Percentiles rank a stretch among this genome's conserved stretches.
phyloP scores from a whole-genome alignment of 1,140 invertebrate species.

The Bombus waltoni region DNA sequence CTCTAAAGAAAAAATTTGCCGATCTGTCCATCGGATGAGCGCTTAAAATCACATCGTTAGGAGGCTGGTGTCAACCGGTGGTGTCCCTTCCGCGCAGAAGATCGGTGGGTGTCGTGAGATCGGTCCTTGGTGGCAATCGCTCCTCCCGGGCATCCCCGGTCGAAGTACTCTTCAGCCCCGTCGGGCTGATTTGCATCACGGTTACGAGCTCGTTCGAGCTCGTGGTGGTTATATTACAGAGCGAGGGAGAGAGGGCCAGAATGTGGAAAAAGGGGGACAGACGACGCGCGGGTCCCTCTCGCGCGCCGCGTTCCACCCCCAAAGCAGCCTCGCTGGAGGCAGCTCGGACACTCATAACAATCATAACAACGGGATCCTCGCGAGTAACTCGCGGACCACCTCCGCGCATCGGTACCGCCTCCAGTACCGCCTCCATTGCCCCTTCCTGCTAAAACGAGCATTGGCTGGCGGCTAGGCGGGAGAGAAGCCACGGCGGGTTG shows the following conservation, averaged over 20 bases:
- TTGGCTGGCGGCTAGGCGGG: constrained; percentile 57
- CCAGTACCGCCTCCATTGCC: constrained; percentile 73
- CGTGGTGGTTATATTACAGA: constrained; percentile 77
- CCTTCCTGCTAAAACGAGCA: constrained; percentile 50
- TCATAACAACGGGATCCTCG: constrained; percentile 80
- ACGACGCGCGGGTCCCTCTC: constrained; percentile 53
- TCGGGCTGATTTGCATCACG: constrained; percentile 79
- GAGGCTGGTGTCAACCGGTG: constrained; percentile 31
- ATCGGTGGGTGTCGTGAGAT: constrained; percentile 48
- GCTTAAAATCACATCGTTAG: constrained; percentile 56
- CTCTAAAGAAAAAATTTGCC: background rate
- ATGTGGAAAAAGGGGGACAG: constrained; percentile 61
- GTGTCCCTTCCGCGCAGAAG: constrained; percentile 42
- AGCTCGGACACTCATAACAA: constrained; percentile 82
- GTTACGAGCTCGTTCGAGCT: constrained; percentile 77
- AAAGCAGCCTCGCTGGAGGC: constrained; percentile 68
- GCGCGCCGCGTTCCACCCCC: constrained; percentile 73
- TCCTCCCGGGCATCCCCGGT: constrained; percentile 63
- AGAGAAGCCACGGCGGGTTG: constrained; percentile 59
- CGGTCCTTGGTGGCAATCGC: constrained; percentile 60
- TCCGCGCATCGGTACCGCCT: constrained; percentile 81
- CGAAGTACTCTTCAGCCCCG: constrained; percentile 67
- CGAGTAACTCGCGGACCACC: constrained; percentile 81
- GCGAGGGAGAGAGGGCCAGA: constrained; percentile 29
- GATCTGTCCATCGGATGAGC: constrained; percentile 17